Evolutionary conservation across 2,113 vertebrate genomes (phyloP), one percentile per base, ranked within the genome.

Genomic region (Peucedramus taeniatus): DNA sequence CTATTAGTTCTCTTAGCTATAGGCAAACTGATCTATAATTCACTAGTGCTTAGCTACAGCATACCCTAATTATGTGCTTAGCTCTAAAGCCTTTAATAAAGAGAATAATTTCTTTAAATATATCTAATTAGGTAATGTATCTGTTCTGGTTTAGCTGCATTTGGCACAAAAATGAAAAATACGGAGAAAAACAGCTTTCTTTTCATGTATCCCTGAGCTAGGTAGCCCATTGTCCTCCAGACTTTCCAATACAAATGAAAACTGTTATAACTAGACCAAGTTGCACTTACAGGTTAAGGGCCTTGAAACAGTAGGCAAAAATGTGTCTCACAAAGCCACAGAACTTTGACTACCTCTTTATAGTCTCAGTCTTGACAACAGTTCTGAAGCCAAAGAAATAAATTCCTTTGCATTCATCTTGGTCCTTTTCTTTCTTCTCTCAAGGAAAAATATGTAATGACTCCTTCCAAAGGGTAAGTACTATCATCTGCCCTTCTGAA

Each of bases 21-120:
- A 79, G 78, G 37, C 74, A 61, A 85, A 64, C 81, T 68, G 35
- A 91, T 95, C 72, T 84, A 66, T 87, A 96, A 93, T 63, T 94
- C 61, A 40, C 61, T 84, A 57, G 12, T 82, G 49, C 24, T 96
- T 93, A 91, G 69, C 91, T 91, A 49, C 65, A 93, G 44, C 44
- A 59, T 71, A 71, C 49, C 27, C 31, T 79, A 93, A 95, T 96
- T 87, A 96, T 79, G 50, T 68, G 53, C 87, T 97, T 96, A 95
- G 11, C n/a, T 90, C 44, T 90, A 91, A 97, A 94, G 75, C 70
- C 85, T 94, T 96, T 94, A 94, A 87, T 94, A 84, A 85, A 94
- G 84, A 78, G 89, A 94, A 91, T 15, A 11, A 84, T 83, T 89
- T 93, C 9, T 85, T 95, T 85, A 93, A 94, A 91, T 93, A 64